Evolutionary conservation across 2,113 vertebrate species (phyloP), one percentile per base, ranked within the genome.

Genomic region (Potamarius usumacintae): DNA sequence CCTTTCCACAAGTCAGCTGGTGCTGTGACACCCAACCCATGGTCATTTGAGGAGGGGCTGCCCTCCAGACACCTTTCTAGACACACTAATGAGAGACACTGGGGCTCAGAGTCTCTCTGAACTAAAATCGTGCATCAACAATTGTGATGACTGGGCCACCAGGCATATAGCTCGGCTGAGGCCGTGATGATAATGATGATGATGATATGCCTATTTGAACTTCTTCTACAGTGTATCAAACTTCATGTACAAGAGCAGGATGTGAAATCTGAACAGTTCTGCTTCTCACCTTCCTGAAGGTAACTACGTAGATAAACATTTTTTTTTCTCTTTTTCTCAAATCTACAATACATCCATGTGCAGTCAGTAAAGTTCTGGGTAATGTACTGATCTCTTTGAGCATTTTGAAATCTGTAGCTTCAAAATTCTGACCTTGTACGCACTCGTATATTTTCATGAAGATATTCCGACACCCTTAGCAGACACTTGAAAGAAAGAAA

Each of bases 401-500:
- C 42, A 42, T 42, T 42, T 42, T 42, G 42, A 42, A 42, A 4
- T 42, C 42, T 42, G 3, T 42, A 42, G 42, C 42, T 42, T 42
- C 42, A 76, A 42, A 7, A 7, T 30, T 34, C 2, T 11, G 18
- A 50, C 10, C 4, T 76, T 11, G 1, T 22, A 22, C 7, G 3
- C 17, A 74, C 18, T 20, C 20, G 3, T 10, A 1, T 17, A 7
- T 17, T 48, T 9, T 11, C 42, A 17, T 22, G 25, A 30, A 53
- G 22, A 82, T 50, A 14, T 52, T 52, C 57, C 0, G 34, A 76
- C 20, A 76, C 20, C 50, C 20, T 76, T 50, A 67, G 72, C 52
- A 82, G 84, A 89, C 83, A 72, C 77, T 25, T 52, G 34, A 82
- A 85, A 86, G 84, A 74, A 88, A 50, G 55, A 60, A 83, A 62